Evolutionary conservation across 1,140 invertebrate species (phyloP).

Genomic region (Drosophila parvula): DNA sequence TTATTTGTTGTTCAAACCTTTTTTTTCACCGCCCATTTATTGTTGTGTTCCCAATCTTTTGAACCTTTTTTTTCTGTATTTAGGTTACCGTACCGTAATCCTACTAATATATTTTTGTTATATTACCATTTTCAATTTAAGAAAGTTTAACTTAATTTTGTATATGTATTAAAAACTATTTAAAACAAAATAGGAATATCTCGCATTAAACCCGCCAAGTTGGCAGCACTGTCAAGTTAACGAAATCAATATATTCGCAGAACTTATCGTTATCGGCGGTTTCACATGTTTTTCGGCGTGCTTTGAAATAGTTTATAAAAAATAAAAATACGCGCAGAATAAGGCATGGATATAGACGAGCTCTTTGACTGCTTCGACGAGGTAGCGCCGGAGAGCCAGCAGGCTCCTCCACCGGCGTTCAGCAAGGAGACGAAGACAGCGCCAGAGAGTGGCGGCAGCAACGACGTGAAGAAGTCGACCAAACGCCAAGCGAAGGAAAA

Average conservation of each 20-base stretch:
- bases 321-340: not conserved
- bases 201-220: not conserved
- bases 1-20: too few relatives aligned
- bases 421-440: conserved; percentile 4
- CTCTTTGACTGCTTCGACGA: conserved; percentile 78
- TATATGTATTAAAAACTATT: too few relatives aligned
- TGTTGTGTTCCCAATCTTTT: too few relatives aligned
- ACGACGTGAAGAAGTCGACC: conserved; percentile 14
- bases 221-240: not conserved
- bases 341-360: conserved; percentile 79
- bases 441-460: not conserved
- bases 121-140: too few relatives aligned
- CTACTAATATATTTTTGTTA: too few relatives aligned
- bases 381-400: conserved; percentile 35
- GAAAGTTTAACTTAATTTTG: too few relatives aligned
- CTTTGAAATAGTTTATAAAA: conserved; percentile 16
- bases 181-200: too few relatives aligned
- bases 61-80: too few relatives aligned
- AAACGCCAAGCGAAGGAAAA: conserved; percentile 42
- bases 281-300: conserved; percentile 45
- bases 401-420: conserved; percentile 5
- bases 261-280: conserved; percentile 2
- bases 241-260: not conserved
- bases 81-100: too few relatives aligned
- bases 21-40: too few relatives aligned